Evolutionary conservation across 2,888 invertebrate genomes (phyloP).

Genomic region (Drosophila leonis): DNA sequence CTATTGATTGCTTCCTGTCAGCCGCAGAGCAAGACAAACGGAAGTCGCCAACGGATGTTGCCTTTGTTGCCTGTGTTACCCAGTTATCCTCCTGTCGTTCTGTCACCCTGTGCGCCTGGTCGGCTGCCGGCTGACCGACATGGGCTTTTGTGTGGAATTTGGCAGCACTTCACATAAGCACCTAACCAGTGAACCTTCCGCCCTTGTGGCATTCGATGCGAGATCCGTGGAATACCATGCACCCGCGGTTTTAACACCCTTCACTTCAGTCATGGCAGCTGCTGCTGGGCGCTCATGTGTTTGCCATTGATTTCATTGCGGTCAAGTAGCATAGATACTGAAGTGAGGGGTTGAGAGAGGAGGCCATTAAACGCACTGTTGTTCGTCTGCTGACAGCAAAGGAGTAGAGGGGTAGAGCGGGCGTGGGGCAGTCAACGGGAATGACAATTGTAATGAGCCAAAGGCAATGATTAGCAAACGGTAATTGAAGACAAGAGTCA

Average conservation of each 20-base stretch:
- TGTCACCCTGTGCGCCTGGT: conserved; percentile 4
- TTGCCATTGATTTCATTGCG: conserved; percentile 63
- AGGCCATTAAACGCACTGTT: conserved; percentile 49
- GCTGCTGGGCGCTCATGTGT: conserved; percentile 1
- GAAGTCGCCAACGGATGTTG: conserved; percentile 70
- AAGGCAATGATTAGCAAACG: conserved; percentile 59
- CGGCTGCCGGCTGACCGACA: conserved; percentile 25
- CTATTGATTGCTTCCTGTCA: conserved; percentile 82
- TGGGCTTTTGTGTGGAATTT: conserved; percentile 55
- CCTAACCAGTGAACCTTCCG: conserved; percentile 21
- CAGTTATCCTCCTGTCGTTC: conserved; percentile 14
- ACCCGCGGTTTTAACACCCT: conserved; percentile 45
- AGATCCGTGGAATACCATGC: conserved; percentile 6
- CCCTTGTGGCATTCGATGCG: conserved; percentile 16
- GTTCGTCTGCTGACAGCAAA: background rate
- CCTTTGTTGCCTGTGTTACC: conserved; percentile 44
- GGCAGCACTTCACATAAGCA: conserved; percentile 51
- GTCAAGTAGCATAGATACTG: conserved; percentile 49
- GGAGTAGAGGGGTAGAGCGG: background rate
- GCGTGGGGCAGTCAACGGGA: conserved; percentile 48
- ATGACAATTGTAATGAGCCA: conserved; percentile 64
- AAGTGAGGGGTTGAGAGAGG: background rate
- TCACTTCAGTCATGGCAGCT: conserved; percentile 11
- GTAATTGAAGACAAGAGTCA: conserved; percentile 57
- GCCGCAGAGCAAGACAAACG: conserved; percentile 67